Percentiles rank a stretch among this genome's conserved stretches.
These are phyloP conservation scores for Bimastos eiseni DNA, from an alignment of 2,888 invertebrate genomes.

Conservation along the genomic window DNA sequence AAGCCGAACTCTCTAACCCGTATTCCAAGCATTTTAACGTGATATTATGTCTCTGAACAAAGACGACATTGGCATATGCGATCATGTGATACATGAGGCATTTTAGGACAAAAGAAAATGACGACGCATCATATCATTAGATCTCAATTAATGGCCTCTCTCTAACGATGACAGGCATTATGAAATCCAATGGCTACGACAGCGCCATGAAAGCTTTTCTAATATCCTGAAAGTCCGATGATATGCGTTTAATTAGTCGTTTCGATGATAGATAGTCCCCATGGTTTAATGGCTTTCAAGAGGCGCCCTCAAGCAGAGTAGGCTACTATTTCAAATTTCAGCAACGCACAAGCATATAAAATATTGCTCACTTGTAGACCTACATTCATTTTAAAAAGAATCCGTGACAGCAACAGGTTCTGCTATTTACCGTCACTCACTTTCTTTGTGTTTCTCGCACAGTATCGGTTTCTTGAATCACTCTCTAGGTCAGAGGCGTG, in stretches of 20 bases:
- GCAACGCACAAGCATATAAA: background rate
- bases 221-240: conserved; percentile 5
- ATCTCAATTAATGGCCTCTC: background rate
- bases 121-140: background rate
- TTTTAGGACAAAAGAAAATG: background rate
- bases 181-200: conserved; percentile 5
- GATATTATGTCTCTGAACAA: background rate
- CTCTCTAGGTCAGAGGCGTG: no score
- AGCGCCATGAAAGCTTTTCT: background rate
- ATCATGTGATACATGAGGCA: no score
- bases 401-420: background rate
- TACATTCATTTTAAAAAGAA: background rate
- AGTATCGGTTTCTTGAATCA: no score
- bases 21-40: background rate
- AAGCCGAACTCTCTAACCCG: background rate
- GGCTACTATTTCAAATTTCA: background rate
- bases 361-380: background rate
- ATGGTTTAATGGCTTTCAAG: background rate
- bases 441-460: no score
- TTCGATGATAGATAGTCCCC: background rate
- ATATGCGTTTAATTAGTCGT: background rate
- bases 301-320: background rate
- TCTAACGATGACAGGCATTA: background rate
- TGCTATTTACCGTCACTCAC: background rate
- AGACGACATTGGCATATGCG: background rate